These are phyloP conservation scores for Thymelicus lineola DNA, from an alignment of 2,888 invertebrate genomes.

Conservation along the genomic window DNA sequence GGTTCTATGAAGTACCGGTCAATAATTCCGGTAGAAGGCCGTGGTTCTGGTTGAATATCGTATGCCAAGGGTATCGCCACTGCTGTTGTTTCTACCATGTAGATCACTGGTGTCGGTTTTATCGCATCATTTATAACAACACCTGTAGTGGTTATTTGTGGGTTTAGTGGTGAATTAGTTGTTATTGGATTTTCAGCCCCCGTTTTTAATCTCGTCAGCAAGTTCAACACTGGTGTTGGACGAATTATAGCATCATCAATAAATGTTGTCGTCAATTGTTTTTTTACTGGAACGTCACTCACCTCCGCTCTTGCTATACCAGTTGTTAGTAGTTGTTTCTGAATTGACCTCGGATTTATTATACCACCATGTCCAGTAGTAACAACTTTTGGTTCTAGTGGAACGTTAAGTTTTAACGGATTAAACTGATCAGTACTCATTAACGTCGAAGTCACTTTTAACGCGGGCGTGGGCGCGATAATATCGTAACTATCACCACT, in stretches of 20 bases:
- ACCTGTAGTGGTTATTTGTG: slow-evolving; percentile 1
- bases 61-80: background rate
- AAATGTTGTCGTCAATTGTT: background rate
- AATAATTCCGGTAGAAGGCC: background rate
- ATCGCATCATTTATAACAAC: background rate
- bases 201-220: background rate
- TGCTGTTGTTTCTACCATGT: background rate
- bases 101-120: slow-evolving; percentile 6
- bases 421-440: slow-evolving; percentile 11
- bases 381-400: background rate
- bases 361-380: slow-evolving; percentile 1
- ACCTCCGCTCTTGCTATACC: background rate
- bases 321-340: background rate
- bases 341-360: slow-evolving; percentile 8
- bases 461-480: slow-evolving; percentile 15
- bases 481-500: slow-evolving; percentile 2
- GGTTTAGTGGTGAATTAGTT: background rate
- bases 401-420: slow-evolving; percentile 18
- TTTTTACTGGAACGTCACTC: background rate
- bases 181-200: background rate
- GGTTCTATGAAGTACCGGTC: slow-evolving; percentile 4
- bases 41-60: background rate
- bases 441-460: background rate
- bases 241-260: background rate
- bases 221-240: slow-evolving; percentile 9